phyloP scores from a whole-genome alignment of 2,113 vertebrate genomes.

The Noturus placidus region DNA sequence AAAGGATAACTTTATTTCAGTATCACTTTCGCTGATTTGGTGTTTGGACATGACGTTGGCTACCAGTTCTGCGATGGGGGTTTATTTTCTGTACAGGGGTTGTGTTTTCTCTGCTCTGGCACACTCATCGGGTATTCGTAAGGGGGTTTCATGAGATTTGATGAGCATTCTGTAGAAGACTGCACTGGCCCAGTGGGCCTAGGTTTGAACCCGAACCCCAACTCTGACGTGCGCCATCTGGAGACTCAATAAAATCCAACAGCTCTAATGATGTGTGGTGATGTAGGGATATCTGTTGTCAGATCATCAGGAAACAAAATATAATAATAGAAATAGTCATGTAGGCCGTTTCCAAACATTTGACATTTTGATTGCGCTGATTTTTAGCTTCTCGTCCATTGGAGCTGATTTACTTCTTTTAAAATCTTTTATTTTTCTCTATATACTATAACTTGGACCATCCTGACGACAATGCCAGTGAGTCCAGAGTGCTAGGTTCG shows the following conservation, averaged over 20 bases:
- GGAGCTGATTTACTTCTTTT: not conserved
- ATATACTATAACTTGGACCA: not conserved
- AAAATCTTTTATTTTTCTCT: not conserved
- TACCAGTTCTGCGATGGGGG: not conserved
- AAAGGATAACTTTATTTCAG: not conserved
- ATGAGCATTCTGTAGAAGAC: not conserved
- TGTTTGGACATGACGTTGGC: not conserved
- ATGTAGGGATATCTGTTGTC: not conserved
- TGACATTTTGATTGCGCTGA: not conserved
- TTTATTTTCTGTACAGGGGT: not conserved
- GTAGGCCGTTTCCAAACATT: not conserved
- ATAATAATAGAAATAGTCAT: not conserved
- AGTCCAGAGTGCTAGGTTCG: not conserved
- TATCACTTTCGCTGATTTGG: not conserved
- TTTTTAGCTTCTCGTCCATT: not conserved
- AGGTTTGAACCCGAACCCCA: not conserved
- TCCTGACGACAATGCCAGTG: not conserved
- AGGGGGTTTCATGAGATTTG: not conserved
- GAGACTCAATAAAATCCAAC: not conserved
- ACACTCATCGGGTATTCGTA: not conserved
- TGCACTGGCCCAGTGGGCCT: not conserved
- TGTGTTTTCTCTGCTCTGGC: slow-evolving; percentile 11
- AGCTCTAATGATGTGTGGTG: not conserved
- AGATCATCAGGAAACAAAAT: not conserved
- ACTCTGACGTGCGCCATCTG: not conserved